Evolutionary conservation across 2,888 invertebrate genomes (phyloP), one percentile per base, ranked within the genome.

Genomic region (Heterodera filipjevi): DNA sequence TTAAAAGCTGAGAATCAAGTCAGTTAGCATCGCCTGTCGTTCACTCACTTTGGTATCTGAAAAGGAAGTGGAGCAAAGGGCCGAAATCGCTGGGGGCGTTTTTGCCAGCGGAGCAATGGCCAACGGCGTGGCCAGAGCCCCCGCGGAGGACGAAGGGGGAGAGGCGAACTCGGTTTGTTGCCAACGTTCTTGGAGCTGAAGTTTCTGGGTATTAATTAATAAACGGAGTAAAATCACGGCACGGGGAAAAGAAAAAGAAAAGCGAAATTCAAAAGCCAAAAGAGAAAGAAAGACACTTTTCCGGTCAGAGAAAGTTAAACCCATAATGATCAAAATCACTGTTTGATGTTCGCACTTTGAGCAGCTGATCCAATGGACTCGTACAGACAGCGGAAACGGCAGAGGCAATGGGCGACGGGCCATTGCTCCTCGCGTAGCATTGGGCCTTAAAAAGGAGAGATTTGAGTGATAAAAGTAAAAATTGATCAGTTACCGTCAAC

Each of bases 361-460:
- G 64, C 46, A 75, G 46, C 30, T 66, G 35, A 35, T 75, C 75
- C 32, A 75, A 64, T 10, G 75, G 75, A 75, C 64, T 75, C 19
- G 64, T 10, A 27, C 73, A 33, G 5, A 73, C 30, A 10, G 35
- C n/a, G n/a, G 16, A 19, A 16, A 30, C 71, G 30, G 33, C 30
- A 14, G 71, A 71, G 5, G 14, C 27, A 5, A 53, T 5, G 19
- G 49, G 49, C 27, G 30, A 71, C n/a, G 71, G 71, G 30, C 12
- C 22, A 33, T 12, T 39, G 12, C 35, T 22, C 64, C 53, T 46
- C 22, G 73, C n/a, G 12, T 53, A 73, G 30, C 39, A 27, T 19
- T 44, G 39, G 22, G 14, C 33, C 33, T 66, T 33, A 27, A 66
- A 33, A 66, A 30, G 27, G 66, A 14, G n/a, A n/a, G n/a, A 10